phyloP scores from a whole-genome alignment of 1,140 invertebrate species.

The Drosophila baimaii region DNA sequence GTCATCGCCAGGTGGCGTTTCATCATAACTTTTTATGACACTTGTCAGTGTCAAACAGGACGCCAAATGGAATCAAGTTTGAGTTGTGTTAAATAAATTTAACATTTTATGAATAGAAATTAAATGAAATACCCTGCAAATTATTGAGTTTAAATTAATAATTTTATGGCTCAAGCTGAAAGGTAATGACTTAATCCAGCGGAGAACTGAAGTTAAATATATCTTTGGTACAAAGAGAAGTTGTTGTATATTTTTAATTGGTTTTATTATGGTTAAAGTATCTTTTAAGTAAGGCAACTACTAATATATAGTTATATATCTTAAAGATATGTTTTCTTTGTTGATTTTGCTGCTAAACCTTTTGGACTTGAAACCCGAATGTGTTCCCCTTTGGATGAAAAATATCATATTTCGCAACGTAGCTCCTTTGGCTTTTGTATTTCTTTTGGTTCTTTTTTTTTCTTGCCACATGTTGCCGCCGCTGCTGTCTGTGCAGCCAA shows the following conservation, averaged over 20 bases:
- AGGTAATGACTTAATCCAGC: conserved; percentile 17
- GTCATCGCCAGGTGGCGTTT: conserved; percentile 18
- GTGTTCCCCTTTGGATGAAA: background rate
- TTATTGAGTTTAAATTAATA: conserved; percentile 36
- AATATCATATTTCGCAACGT: conserved; percentile 23
- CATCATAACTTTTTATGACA: conserved; percentile 7
- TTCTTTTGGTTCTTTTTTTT: background rate
- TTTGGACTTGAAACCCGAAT: too few relatives aligned
- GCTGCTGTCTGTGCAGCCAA: background rate
- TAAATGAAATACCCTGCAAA: background rate
- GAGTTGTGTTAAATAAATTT: conserved; percentile 26
- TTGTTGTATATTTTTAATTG: background rate
- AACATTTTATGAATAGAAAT: conserved; percentile 14
- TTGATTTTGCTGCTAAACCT: too few relatives aligned
- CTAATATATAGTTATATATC: too few relatives aligned
- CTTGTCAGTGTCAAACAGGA: conserved; percentile 24
- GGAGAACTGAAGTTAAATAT: background rate
- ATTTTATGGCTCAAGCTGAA: conserved; percentile 5
- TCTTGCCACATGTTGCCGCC: conserved; percentile 50
- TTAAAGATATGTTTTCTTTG: too few relatives aligned
- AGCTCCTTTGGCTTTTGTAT: background rate
- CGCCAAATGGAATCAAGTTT: conserved; percentile 18
- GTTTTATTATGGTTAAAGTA: background rate
- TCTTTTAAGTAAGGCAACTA: too few relatives aligned
- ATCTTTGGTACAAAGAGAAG: background rate